phyloP scores from a whole-genome alignment of 2,113 vertebrate species.

The Phasianus colchicus region DNA sequence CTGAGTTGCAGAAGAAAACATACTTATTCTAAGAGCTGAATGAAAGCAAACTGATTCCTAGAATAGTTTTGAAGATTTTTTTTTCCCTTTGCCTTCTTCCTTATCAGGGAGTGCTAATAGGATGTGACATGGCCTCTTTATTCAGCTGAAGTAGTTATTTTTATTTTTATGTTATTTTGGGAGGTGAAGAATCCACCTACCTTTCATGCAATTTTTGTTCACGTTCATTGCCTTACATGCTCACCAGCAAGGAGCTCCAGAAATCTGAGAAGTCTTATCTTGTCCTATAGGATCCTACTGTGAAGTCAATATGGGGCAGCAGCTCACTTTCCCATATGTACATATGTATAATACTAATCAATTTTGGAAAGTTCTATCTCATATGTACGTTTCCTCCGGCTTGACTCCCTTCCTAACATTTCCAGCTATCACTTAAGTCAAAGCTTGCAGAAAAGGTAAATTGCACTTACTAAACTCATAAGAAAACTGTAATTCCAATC shows the following conservation, averaged over 20 bases:
- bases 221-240: not conserved
- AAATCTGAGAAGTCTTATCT: not conserved
- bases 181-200: not conserved
- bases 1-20: constrained; percentile 60
- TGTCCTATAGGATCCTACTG: not conserved
- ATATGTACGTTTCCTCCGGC: not conserved
- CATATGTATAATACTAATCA: not conserved
- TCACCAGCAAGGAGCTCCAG: constrained; percentile 8
- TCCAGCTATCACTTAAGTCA: not conserved
- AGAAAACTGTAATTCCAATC: not conserved
- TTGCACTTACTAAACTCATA: not conserved
- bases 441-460: not conserved
- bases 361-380: not conserved
- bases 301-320: not conserved
- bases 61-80: not conserved
- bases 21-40: constrained; percentile 67
- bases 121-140: not conserved
- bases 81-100: not conserved
- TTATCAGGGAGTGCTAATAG: not conserved
- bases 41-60: not conserved
- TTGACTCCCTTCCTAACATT: not conserved
- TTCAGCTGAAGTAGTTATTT: not conserved
- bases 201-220: constrained; percentile 13
- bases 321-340: not conserved
- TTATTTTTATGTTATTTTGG: not conserved